Base-by-base conservation (phyloP, 2,888 invertebrate species). In the Hypena proboscidalis region DNA sequence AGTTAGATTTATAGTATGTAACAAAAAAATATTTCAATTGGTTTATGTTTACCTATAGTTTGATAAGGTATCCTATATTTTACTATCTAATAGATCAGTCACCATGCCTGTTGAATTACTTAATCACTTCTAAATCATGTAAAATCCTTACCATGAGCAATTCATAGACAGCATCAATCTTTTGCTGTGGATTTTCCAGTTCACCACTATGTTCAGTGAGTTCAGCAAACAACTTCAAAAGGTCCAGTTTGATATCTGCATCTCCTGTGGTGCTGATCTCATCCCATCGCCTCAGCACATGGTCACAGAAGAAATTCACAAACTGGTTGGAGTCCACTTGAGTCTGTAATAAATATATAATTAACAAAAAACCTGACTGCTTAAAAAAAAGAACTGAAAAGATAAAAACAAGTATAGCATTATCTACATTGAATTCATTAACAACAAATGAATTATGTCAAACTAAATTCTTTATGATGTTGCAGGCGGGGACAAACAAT, bases 181-280 rank as follows among this genome's bases (percentile, higher is more conserved):
- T 94, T 41, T 93, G 92, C 50, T 94, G 93, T 15, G 95, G 92
- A 66, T 96, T 94, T 32, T 96, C 96, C 37, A 97, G 78, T 25
- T 94, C 92, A 23, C 97, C 97, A 75, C 95, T 94, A 83, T 94
- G 93, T 47, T 94, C 93, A 30, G 95, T 93, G 63, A 98, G 92
- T 82, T 98, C 97, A 14, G 98, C 97, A 74, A 98, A 94, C 52
- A 97, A 93, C 83, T 97, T 97, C 13, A 98, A 87, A 35, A 98
- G 84, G 67, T 97, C 96, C 47, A 97, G 84, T 71, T 96, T 92
- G 38, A 95, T 92, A 58, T 93, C 92, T 32, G 93, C 90, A 15
- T 93, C 92, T 17, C 92, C 92, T 3, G 65, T 92, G 74, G 91
- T 89, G 32, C 93, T 92, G 65, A 97, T 92, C 43, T 94, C 93